A percentile compares a stretch with the other conserved stretches of the same genome.
Evolutionary conservation across 2,113 vertebrate species (phyloP).

Genomic region (Coptodon rendalli): DNA sequence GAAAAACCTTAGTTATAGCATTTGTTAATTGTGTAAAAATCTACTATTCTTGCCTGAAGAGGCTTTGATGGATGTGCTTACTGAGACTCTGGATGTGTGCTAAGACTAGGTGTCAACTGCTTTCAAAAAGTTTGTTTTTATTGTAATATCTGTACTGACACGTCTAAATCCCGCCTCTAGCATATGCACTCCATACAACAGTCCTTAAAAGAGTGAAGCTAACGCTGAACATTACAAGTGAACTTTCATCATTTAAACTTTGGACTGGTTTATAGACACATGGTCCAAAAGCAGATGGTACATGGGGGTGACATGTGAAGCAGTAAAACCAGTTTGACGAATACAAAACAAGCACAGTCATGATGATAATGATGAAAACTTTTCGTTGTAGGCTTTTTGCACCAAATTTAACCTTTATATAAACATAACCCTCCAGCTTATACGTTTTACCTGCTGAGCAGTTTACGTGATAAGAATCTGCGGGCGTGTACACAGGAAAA

Average conservation of each 20-base stretch:
- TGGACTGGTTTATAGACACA: not conserved
- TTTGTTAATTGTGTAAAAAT: not conserved
- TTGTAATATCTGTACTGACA: not conserved
- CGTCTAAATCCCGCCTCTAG: not conserved
- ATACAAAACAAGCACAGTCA: not conserved
- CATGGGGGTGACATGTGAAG: not conserved
- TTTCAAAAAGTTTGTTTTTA: not conserved
- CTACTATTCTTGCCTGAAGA: not conserved
- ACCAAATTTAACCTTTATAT: not conserved
- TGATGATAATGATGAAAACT: not conserved
- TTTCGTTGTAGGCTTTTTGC: not conserved
- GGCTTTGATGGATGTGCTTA: not conserved
- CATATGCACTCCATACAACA: not conserved
- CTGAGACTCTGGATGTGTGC: not conserved
- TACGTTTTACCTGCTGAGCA: not conserved
- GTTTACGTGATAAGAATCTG: not conserved
- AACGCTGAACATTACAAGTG: not conserved
- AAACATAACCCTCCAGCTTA: not conserved
- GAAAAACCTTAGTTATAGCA: not conserved
- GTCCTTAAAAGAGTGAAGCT: not conserved
- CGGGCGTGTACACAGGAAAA: not conserved
- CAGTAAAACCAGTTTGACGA: not conserved
- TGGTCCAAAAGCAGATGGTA: not conserved
- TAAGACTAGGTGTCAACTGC: not conserved
- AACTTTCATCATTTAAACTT: not conserved